phyloP scores from a whole-genome alignment of 2,888 invertebrate genomes.

The Coenonympha arcania region DNA sequence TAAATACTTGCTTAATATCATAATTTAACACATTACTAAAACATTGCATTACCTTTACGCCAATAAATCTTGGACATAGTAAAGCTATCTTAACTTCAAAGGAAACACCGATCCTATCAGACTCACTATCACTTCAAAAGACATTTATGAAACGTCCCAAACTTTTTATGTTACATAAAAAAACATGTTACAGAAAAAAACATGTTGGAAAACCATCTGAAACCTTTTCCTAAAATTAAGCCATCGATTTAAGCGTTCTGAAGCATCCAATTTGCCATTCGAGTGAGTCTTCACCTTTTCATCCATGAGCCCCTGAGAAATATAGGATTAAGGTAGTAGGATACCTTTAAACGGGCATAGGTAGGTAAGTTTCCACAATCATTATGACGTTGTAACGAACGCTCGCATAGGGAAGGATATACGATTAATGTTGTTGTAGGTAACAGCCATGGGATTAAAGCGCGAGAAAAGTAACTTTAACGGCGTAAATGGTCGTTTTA shows the following conservation, averaged over 20 bases:
- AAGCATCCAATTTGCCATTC: slow-evolving; percentile 49
- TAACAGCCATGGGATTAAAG: too few relatives aligned
- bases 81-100: not conserved
- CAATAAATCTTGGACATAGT: not conserved
- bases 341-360: slow-evolving; percentile 7
- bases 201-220: slow-evolving; percentile 20
- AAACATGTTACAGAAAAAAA: too few relatives aligned
- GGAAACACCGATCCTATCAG: not conserved
- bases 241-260: slow-evolving; percentile 42
- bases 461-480: too few relatives aligned
- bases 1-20: too few relatives aligned
- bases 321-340: too few relatives aligned
- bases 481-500: too few relatives aligned
- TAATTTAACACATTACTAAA: too few relatives aligned
- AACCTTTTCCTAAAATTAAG: slow-evolving; percentile 36
- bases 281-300: slow-evolving; percentile 28
- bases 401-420: too few relatives aligned
- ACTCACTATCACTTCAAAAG: not conserved
- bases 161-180: not conserved
- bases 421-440: too few relatives aligned
- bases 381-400: not conserved
- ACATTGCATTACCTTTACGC: not conserved
- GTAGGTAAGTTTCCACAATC: not conserved
- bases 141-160: not conserved
- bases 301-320: slow-evolving; percentile 13